Conservation (phyloP, 2,797 vertebrate genomes). For the Mionectes olivaceus region DNA sequence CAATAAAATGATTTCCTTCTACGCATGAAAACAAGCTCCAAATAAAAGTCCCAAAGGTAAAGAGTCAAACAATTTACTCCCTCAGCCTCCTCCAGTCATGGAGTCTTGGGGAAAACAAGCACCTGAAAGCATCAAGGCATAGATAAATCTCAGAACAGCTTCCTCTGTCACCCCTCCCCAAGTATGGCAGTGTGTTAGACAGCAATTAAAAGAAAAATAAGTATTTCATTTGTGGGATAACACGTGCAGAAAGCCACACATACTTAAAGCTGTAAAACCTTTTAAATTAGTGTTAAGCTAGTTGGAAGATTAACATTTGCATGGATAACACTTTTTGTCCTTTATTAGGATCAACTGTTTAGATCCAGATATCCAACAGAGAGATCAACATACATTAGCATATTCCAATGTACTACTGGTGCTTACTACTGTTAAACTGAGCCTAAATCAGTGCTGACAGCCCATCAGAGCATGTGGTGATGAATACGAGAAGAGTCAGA, state of each 20-base stretch:
- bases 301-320: neutral
- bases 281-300: conserved; percentile 2
- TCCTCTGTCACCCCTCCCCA: neutral
- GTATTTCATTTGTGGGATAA: neutral
- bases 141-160: neutral
- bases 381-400: neutral
- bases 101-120: neutral
- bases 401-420: neutral
- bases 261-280: neutral
- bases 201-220: neutral
- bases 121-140: neutral
- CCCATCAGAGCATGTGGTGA: neutral
- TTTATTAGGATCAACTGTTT: conserved; percentile 37
- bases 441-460: neutral
- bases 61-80: conserved; percentile 15
- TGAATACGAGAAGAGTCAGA: neutral
- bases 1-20: conserved; percentile 17
- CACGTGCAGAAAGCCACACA: neutral
- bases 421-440: neutral
- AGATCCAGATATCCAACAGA: neutral
- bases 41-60: neutral
- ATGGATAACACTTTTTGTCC: neutral
- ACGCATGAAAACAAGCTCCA: conserved; percentile 5
- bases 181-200: neutral
- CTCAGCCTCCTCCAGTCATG: neutral